Evolutionary conservation across 1,140 invertebrate species (phyloP), one percentile per base, ranked within the genome.

Genomic region (Magallana angulata): DNA sequence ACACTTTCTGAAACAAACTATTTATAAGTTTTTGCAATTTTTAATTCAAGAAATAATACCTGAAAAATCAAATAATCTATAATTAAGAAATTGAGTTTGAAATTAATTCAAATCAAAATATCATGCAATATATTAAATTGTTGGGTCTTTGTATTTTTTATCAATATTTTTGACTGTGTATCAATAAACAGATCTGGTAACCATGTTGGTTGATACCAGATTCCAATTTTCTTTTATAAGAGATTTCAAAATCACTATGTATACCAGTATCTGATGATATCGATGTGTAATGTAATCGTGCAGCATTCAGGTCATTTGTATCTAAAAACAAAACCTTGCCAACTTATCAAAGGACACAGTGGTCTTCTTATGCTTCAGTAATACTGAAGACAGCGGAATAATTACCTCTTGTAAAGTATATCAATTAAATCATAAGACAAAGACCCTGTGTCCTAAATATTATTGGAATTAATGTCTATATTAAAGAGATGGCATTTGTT

Each of bases 281-380:
- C 68, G 30, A 24, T 7, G 24, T 8, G 68, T 76, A 76, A 76
- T 76, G 68, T 76, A 76, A 76, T 76, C 68, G 36, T 76, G 24
- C 68, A 76, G 24, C 24, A 76, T 76, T 76, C 68, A 76, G 68
- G 68, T 76, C 68, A 76, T 8, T 76, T 76, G 68, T 76, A 48
- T 76, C 68, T 76, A 76, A 76, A 76, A 76, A 76, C 68, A 76
- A 76, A 76, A 76, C 68, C 68, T 76, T 76, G 68, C 68, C 68
- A 76, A 76, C 24, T 76, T 76, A 18, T 76, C 24, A 76, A 76
- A 76, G 68, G 68, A 30, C 68, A 76, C 68, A 24, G 68, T 76
- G 24, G 68, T 18, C 68, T 76, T 76, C 24, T 76, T 76, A 76
- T 76, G 68, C 68, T 30, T 76, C 68, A 76, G 68, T 76, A 8